Conservation (phyloP, 2,888 invertebrate genomes). For the Erebia aethiops region DNA sequence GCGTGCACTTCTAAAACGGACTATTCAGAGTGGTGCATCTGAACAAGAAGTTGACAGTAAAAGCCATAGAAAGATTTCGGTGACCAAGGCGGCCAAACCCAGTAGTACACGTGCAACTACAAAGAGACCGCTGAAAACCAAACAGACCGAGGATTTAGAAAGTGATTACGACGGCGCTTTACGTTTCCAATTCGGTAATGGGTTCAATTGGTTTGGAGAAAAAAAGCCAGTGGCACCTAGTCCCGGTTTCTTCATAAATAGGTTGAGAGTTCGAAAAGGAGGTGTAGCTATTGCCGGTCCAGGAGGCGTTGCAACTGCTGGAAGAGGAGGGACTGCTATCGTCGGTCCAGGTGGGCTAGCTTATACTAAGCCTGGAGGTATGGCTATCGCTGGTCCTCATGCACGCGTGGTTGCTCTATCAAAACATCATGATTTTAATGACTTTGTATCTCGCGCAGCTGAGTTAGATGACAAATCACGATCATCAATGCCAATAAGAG, state of each 20-base stretch:
- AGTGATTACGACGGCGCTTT: conserved; percentile 54
- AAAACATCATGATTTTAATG: conserved; percentile 83
- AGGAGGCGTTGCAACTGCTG: conserved; percentile 91
- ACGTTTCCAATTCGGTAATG: conserved; percentile 56
- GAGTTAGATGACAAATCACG: conserved; percentile 62
- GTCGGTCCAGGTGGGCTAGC: conserved; percentile 91
- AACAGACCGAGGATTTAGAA: conserved; percentile 46
- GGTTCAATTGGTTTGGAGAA: conserved; percentile 59
- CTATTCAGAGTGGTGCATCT: conserved; percentile 50
- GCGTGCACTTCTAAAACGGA: conserved; percentile 65
- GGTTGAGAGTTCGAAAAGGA: conserved; percentile 87
- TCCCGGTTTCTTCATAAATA: conserved; percentile 87
- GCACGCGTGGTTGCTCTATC: conserved; percentile 87
- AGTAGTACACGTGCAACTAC: conserved; percentile 50
- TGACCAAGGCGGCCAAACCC: conserved; percentile 50
- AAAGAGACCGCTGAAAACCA: conserved; percentile 47
- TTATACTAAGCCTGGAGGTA: conserved; percentile 88
- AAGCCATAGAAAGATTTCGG: conserved; percentile 57
- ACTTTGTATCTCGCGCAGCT: conserved; percentile 74
- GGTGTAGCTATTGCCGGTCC: conserved; percentile 92
- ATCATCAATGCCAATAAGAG: conserved; percentile 78
- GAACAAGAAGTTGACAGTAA: conserved; percentile 52
- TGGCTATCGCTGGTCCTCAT: conserved; percentile 90
- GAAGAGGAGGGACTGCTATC: conserved; percentile 90
- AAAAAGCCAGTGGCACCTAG: conserved; percentile 68